phyloP scores from a whole-genome alignment of 2,797 vertebrate species.

The Oceanodroma leucorhoa region DNA sequence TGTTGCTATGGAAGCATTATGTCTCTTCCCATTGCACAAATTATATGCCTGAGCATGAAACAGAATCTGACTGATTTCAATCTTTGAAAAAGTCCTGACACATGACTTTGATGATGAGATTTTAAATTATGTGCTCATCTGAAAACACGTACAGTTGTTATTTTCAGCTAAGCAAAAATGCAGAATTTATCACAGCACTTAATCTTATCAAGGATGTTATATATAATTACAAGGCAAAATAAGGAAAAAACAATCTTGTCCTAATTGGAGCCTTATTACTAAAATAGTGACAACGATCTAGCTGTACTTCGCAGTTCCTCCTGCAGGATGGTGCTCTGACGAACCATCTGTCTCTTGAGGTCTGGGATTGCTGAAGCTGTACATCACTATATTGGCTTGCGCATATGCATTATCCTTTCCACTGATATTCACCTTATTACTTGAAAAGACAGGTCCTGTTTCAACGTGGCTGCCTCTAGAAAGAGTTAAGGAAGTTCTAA shows the following conservation, averaged over 20 bases:
- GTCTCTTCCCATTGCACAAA: background rate
- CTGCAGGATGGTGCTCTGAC: background rate
- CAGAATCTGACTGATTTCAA: background rate
- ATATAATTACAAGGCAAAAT: background rate
- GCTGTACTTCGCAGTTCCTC: background rate
- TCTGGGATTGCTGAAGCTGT: background rate
- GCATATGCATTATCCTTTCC: background rate
- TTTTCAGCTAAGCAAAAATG: background rate
- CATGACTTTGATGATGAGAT: background rate
- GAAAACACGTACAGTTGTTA: background rate
- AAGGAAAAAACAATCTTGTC: background rate
- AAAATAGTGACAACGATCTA: background rate
- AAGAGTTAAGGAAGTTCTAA: background rate
- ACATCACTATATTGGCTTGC: background rate
- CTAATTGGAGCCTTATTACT: background rate
- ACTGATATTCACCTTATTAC: background rate
- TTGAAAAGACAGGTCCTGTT: background rate
- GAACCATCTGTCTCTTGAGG: background rate
- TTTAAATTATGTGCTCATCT: slow-evolving; percentile 4
- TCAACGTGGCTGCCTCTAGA: background rate
- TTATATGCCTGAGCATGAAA: background rate
- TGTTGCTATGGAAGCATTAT: background rate
- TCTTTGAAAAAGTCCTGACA: background rate
- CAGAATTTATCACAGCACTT: background rate
- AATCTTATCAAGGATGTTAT: background rate